A percentile compares a stretch with the other conserved stretches of the same genome.
These are phyloP conservation scores for Epinotia demarniana DNA, from an alignment of 2,888 invertebrate genomes.

Conservation along the genomic window DNA sequence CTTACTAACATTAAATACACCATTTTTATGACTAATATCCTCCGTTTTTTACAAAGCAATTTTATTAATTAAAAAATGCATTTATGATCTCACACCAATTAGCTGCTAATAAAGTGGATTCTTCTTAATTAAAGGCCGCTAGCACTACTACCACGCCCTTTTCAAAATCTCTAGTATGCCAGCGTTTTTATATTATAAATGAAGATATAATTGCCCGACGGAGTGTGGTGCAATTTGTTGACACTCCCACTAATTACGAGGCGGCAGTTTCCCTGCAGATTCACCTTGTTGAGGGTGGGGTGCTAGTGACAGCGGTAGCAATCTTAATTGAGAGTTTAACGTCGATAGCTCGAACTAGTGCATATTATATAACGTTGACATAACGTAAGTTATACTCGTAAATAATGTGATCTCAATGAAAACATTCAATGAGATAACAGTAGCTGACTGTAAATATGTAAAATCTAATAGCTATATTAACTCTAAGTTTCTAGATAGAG, in stretches of 20 bases:
- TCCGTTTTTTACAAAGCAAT: background rate
- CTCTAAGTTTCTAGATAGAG: background rate
- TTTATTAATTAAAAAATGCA: background rate
- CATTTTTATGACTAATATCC: slow-evolving; percentile 34
- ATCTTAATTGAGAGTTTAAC: background rate
- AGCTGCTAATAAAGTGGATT: background rate
- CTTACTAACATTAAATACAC: slow-evolving; percentile 3
- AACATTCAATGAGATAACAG: too few relatives aligned
- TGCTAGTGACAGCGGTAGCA: slow-evolving; percentile 8
- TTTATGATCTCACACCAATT: background rate
- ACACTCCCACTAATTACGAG: slow-evolving; percentile 35
- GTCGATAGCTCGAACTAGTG: background rate
- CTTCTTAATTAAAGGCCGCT: background rate
- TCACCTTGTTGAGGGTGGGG: slow-evolving; percentile 10
- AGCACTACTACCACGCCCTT: slow-evolving; percentile 3
- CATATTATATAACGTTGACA: too few relatives aligned
- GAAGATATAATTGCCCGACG: slow-evolving; percentile 23
- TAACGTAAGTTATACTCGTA: too few relatives aligned
- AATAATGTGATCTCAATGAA: too few relatives aligned
- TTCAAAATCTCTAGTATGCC: background rate
- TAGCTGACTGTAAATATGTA: too few relatives aligned
- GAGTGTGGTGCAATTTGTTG: slow-evolving; percentile 33
- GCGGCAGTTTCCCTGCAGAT: slow-evolving; percentile 27
- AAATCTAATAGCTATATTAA: too few relatives aligned
- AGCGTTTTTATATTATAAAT: slow-evolving; percentile 19